Conservation (phyloP, 92 coral and sea anemone genomes). For the Montipora capitata region DNA sequence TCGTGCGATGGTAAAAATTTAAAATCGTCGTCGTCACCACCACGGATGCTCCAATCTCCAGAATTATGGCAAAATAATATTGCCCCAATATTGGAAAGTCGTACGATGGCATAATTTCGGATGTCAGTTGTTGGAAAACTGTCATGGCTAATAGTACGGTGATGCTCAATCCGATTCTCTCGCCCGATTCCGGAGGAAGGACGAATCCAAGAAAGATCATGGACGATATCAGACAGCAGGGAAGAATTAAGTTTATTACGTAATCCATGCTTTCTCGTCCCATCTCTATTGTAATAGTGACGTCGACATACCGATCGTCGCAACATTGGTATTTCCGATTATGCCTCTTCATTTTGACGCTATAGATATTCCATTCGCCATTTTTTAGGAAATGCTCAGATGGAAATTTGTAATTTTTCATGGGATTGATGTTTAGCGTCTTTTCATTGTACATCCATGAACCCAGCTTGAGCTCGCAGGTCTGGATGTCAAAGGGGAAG, state of each 20-base stretch:
- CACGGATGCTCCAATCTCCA: slow-evolving; percentile 92
- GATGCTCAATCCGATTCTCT: slow-evolving; percentile 95
- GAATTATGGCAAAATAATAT: slow-evolving; percentile 93
- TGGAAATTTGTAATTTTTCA: slow-evolving; percentile 64
- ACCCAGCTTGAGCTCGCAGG: slow-evolving; percentile 87
- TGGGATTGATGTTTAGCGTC: slow-evolving; percentile 71
- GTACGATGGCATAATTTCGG: slow-evolving; percentile 97
- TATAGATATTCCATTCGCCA: slow-evolving; percentile 89
- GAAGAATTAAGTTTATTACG: slow-evolving; percentile 89
- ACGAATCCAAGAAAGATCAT: slow-evolving; percentile 97
- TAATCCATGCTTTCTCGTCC: slow-evolving; percentile 86
- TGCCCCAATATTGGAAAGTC: slow-evolving; percentile 96
- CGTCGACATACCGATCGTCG: slow-evolving; percentile 68
- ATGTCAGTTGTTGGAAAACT: slow-evolving; percentile 95
- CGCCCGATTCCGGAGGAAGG: slow-evolving; percentile 96
- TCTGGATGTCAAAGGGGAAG: slow-evolving; percentile 92
- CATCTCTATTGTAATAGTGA: slow-evolving; percentile 85
- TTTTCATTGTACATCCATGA: slow-evolving; percentile 82
- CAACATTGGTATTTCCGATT: slow-evolving; percentile 72
- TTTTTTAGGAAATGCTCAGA: slow-evolving; percentile 74
- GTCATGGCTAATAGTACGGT: slow-evolving; percentile 98
- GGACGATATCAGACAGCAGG: slow-evolving; percentile 95
- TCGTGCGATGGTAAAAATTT: slow-evolving; percentile 96
- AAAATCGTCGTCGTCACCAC: slow-evolving; percentile 91
- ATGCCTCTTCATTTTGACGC: slow-evolving; percentile 59